Percentiles rank a stretch among this genome's conserved stretches.
Conservation (phyloP, 2,888 invertebrate species). For the Argyresthia albistria region DNA sequence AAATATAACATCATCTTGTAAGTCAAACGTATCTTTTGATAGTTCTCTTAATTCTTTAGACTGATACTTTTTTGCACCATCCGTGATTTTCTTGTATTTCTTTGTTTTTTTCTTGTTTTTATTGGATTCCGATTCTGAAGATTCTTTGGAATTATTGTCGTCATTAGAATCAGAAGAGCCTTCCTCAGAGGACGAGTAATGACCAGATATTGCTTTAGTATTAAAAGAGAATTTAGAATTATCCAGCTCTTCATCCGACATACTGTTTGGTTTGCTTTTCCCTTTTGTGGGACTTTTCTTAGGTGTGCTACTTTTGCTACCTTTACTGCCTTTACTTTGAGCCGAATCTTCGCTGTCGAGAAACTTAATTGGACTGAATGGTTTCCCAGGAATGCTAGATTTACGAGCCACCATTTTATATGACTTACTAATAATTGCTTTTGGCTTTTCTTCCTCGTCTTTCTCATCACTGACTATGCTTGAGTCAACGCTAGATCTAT, state of each 20-base stretch:
- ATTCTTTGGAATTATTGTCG: conserved; percentile 54
- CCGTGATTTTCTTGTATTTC: conserved; percentile 54
- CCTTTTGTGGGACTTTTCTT: conserved; percentile 20
- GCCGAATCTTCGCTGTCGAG: conserved; percentile 34
- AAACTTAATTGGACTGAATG: conserved; percentile 59
- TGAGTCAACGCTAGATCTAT: conserved; percentile 21
- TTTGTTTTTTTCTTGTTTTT: conserved; percentile 47
- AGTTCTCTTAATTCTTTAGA: conserved; percentile 60
- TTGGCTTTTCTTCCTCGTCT: conserved; percentile 41
- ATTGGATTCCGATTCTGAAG: conserved; percentile 47
- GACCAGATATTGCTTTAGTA: conserved; percentile 28
- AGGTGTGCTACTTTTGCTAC: not conserved
- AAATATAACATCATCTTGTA: conserved; percentile 47
- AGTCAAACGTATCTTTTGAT: conserved; percentile 53
- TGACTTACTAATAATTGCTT: conserved; percentile 60
- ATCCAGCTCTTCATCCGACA: conserved; percentile 56
- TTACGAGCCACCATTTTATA: conserved; percentile 68
- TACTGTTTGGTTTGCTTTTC: conserved; percentile 19
- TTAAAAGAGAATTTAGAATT: conserved; percentile 55
- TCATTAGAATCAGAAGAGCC: conserved; percentile 60
- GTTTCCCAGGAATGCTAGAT: conserved; percentile 64
- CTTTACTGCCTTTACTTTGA: conserved; percentile 7
- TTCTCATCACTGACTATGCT: conserved; percentile 22
- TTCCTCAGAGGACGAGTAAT: conserved; percentile 58
- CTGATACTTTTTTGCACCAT: conserved; percentile 41